A percentile compares a stretch with the other conserved stretches of the same genome.
These are phyloP conservation scores for Nomada flava DNA, from an alignment of 2,888 invertebrate genomes.

Conservation along the genomic window DNA sequence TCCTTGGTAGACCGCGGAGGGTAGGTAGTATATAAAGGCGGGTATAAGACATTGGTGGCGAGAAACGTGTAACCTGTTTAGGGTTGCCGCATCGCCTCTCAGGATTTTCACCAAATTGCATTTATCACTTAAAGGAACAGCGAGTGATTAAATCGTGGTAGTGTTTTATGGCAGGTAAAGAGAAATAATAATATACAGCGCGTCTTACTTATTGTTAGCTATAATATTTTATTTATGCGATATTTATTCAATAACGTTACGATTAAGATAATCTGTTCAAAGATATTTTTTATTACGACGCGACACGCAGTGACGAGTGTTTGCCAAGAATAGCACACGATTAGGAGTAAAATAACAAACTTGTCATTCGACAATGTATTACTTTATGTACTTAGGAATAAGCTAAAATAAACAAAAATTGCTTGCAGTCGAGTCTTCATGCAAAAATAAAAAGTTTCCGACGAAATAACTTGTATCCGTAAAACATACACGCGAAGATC, in stretches of 20 bases:
- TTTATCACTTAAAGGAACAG: slow-evolving; percentile 13
- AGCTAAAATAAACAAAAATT: neutral
- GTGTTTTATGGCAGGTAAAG: neutral
- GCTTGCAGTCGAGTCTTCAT: neutral
- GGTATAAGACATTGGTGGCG: neutral
- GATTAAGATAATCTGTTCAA: too few relatives aligned
- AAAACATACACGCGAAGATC: too few relatives aligned
- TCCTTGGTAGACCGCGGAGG: slow-evolving; percentile 2
- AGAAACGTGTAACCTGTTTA: slow-evolving; percentile 36
- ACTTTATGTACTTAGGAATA: neutral
- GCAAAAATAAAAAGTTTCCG: neutral
- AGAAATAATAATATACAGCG: neutral
- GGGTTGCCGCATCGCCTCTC: neutral
- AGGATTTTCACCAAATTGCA: slow-evolving; percentile 18
- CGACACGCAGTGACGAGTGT: too few relatives aligned
- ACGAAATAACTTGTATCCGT: too few relatives aligned
- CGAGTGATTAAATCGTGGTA: neutral
- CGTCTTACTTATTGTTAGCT: neutral
- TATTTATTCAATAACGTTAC: too few relatives aligned
- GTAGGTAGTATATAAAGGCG: neutral
- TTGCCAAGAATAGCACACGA: too few relatives aligned
- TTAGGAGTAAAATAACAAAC: neutral
- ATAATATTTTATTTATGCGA: too few relatives aligned
- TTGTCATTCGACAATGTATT: neutral
- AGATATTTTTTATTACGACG: too few relatives aligned